Percentiles rank a stretch among this genome's conserved stretches.
These are phyloP conservation scores for Diarsia mendica DNA, from an alignment of 2,888 invertebrate species.

Conservation along the genomic window DNA sequence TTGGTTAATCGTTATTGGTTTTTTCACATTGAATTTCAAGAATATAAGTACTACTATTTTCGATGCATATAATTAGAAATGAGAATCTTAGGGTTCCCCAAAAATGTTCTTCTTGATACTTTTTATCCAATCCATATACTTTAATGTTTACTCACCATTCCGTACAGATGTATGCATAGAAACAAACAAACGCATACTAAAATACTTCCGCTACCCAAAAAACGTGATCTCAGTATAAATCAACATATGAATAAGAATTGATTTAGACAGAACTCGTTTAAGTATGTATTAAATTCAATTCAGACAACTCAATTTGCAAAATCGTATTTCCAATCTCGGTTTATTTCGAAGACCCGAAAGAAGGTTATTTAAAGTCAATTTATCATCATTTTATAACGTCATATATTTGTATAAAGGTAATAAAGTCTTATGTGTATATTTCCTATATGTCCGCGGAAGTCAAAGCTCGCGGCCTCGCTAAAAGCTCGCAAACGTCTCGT, in stretches of 20 bases:
- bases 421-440: constrained; percentile 54
- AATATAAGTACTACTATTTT: not conserved
- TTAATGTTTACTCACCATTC: not conserved
- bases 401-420: constrained; percentile 38
- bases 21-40: not conserved
- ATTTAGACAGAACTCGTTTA: constrained; percentile 4
- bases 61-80: not conserved
- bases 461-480: constrained; percentile 65
- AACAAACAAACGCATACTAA: constrained; percentile 23
- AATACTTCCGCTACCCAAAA: constrained; percentile 65
- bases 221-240: constrained; percentile 52
- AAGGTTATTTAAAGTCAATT: constrained; percentile 13
- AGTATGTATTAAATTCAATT: not conserved
- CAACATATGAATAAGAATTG: not conserved
- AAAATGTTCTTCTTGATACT: not conserved
- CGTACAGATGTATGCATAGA: not conserved
- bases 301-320: constrained; percentile 9
- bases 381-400: constrained; percentile 27
- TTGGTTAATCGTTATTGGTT: not conserved
- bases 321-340: not conserved
- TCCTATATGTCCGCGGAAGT: constrained; percentile 73
- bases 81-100: not conserved
- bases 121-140: not conserved
- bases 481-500: constrained; percentile 63
- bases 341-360: constrained; percentile 1